Base-by-base conservation (phyloP, 30 jellyfish, hydroid and myxozoan species). In the Nemopilema nomurai region DNA sequence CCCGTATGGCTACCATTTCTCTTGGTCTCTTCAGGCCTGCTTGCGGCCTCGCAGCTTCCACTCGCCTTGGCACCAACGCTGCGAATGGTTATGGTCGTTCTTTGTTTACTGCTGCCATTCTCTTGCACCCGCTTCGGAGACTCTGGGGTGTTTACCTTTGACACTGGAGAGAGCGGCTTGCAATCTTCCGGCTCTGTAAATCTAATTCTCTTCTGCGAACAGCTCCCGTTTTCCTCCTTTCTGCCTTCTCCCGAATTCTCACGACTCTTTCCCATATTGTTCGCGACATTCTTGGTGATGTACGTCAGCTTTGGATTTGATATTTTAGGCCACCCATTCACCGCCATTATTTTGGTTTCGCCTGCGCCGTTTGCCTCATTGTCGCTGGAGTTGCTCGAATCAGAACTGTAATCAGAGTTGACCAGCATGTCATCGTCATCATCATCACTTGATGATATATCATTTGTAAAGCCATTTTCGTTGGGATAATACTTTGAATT, bases 361-460 rank as follows among this genome's bases (percentile, higher is more conserved):
- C 13, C 9, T 41, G 57, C 9, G 57, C 13, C 57, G 9, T 41
- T 41, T 41, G 57, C 57, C 57, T 41, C 57, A 13, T 70, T 57
- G 28, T 16, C 21, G n/a, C 50, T 57, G 4, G 80, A 70, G 28
- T 70, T 57, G 49, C 66, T 70, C 65, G 80, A 70, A 70, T 70
- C 80, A 28, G 62, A 24, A 27, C 57, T 41, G 57, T 41, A 41
- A 41, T 41, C 57, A 41, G 57, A 41, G 57, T 41, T 41, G 9
- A 13, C 13, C 57, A 41, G 13, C 9, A 41, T 24, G 25, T 70
- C 41, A 25, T 18, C 27, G 17, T 70, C 41, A 28, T 70, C 64
- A 25, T 70, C 80, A 24, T 28, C 63, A 28, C 80, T 70, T 70
- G 80, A 70, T 7, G 80, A 70, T 7, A 57, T 24, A 28, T 25